Percentiles rank a stretch among this genome's conserved stretches.
These are phyloP conservation scores for Triplophysa siluroides DNA, from an alignment of 2,113 vertebrate species.

Conservation along the genomic window DNA sequence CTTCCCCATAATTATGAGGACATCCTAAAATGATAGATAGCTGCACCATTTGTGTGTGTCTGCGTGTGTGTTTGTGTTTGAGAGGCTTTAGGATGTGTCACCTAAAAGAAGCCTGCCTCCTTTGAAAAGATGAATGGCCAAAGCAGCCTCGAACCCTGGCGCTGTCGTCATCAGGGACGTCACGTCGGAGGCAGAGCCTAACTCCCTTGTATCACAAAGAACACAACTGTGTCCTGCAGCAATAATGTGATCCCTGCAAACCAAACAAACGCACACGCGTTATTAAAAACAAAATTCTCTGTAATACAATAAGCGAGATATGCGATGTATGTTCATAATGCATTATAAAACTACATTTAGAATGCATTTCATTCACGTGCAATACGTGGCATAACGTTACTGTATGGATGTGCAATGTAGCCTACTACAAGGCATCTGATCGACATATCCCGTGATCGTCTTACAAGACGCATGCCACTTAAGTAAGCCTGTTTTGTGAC, in stretches of 20 bases:
- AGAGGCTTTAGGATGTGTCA: constrained; percentile 55
- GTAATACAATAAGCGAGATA: background rate
- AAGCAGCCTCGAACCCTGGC: constrained; percentile 74
- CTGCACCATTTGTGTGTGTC: no score
- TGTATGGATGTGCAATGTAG: background rate
- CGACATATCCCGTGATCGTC: background rate
- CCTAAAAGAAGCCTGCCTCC: constrained; percentile 88
- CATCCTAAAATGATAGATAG: no score
- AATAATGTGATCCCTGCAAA: constrained; percentile 80
- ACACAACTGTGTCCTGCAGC: constrained; percentile 84
- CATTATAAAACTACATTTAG: background rate
- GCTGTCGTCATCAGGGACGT: constrained; percentile 66
- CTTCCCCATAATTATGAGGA: no score
- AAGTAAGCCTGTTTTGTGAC: background rate
- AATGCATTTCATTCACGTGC: background rate
- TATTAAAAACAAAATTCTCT: background rate
- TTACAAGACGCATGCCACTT: background rate
- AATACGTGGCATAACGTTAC: background rate
- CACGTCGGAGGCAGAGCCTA: constrained; percentile 74
- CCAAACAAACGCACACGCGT: background rate
- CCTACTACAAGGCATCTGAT: background rate
- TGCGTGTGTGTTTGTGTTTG: background rate
- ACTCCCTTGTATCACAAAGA: constrained; percentile 79
- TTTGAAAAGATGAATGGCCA: constrained; percentile 90
- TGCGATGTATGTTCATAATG: background rate